Base-by-base conservation (phyloP, 1,140 invertebrate genomes). In the Bombyx mori region DNA sequence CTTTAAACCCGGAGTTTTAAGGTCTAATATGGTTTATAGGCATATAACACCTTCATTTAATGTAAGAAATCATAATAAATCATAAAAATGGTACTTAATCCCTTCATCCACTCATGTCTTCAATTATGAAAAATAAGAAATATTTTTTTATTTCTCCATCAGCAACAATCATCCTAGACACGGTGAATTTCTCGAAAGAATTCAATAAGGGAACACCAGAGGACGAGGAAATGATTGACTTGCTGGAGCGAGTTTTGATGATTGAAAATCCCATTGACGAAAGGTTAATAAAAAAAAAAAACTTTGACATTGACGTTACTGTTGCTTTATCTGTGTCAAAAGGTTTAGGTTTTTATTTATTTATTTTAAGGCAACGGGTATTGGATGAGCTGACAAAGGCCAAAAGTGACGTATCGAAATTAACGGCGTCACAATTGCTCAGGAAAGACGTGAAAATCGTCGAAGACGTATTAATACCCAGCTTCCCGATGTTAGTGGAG, bases 151-250 rank as follows among this genome's bases (percentile, higher is more conserved):
- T 52, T 9, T 57, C 42, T 82, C 87, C 12, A n/a, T 53, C 70
- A 95, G 93, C 91, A 57, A 90, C 92, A 6, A 94, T 95, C 57
- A 72, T 94, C 26, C 79, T 93, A 54, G 94, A 95, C 63, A 95
- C 94, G 1, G 89, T 91, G 9, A 93, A 93, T 64, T 91, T 94
- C 54, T 91, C 90, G 0, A 82, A 89, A 56, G 86, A 90, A 59
- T 91, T 91, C 8, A 89, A 91, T 49, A 91, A 92, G 62, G 90
- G 89, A 1, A 94, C 91, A 9, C 72, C 86, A 5, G 80, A 89
- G 55, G 94, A 95, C 75, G 65, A 88, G 1, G 82, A 90, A 57
- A 82, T 91, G 0, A 82, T 90, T 7, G 42, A 73, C 22, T 69
- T 76, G 18, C 65, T 92, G 1, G 91, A 92, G 68, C 75, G 74